Evolutionary conservation across 2,888 invertebrate species (phyloP).

Genomic region (Pyrochroa serraticornis): DNA sequence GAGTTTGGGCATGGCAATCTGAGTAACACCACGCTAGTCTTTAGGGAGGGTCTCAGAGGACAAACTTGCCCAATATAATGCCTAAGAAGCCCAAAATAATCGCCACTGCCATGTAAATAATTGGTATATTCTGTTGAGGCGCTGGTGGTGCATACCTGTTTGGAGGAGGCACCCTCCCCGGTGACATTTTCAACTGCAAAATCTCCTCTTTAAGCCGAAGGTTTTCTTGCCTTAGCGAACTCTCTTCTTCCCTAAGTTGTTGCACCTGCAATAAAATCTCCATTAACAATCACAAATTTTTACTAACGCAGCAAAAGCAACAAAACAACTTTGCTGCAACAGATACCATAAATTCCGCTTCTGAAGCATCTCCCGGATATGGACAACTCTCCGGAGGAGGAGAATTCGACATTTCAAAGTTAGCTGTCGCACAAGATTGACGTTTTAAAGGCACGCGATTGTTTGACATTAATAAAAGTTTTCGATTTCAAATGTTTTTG

Average conservation of each 20-base stretch:
- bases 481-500: no score
- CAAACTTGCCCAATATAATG: slow-evolving; percentile 79
- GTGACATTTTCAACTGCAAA: slow-evolving; percentile 64
- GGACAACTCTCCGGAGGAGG: no score
- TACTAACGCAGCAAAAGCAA: background rate
- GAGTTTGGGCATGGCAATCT: slow-evolving; percentile 37
- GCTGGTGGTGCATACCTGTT: slow-evolving; percentile 66
- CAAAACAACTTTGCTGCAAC: background rate
- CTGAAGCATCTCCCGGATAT: no score
- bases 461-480: no score
- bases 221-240: slow-evolving; percentile 83
- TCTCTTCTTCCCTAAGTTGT: slow-evolving; percentile 78
- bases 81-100: slow-evolving; percentile 74
- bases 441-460: no score
- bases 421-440: no score
- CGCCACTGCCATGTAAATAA: slow-evolving; percentile 70
- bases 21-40: slow-evolving; percentile 35
- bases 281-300: background rate
- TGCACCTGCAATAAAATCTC: slow-evolving; percentile 62
- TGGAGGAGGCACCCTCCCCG: slow-evolving; percentile 56
- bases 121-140: slow-evolving; percentile 64
- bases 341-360: no score
- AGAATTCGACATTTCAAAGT: no score
- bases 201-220: slow-evolving; percentile 80
- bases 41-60: slow-evolving; percentile 69